Conservation (phyloP, 2,888 invertebrate genomes). For the Cataglyphis albicans region DNA sequence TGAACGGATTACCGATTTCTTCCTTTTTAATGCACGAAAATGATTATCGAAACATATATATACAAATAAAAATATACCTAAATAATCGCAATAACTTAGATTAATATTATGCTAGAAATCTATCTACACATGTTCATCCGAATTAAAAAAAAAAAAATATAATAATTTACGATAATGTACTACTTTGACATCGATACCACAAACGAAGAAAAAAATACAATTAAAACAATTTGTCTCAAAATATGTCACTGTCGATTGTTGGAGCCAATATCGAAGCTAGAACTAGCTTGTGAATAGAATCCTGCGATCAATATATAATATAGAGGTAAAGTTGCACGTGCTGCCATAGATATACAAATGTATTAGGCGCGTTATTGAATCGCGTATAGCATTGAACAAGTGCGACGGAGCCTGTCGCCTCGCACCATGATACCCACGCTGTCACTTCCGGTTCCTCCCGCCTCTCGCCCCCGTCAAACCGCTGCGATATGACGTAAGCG, state of each 20-base stretch:
- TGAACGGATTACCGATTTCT: background rate
- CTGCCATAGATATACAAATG: slow-evolving; percentile 48
- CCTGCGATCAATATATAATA: slow-evolving; percentile 38
- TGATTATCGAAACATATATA: background rate
- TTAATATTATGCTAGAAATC: background rate
- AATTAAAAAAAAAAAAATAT: background rate
- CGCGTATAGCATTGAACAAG: slow-evolving; percentile 78
- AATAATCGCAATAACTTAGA: background rate
- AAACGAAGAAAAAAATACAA: background rate
- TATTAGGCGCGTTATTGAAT: slow-evolving; percentile 75
- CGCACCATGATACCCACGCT: slow-evolving; percentile 69
- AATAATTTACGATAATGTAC: background rate
- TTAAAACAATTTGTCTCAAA: background rate
- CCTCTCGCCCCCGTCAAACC: slow-evolving; percentile 6
- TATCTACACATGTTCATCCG: background rate
- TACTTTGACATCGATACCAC: background rate
- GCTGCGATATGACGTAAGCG: slow-evolving; percentile 44
- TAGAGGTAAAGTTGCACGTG: slow-evolving; percentile 49
- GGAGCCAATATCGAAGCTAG: background rate
- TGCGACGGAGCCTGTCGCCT: slow-evolving; percentile 82
- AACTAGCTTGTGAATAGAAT: slow-evolving; percentile 12
- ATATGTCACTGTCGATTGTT: background rate
- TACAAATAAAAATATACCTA: background rate
- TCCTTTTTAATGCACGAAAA: background rate
- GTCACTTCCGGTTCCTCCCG: slow-evolving; percentile 68